Evolutionary conservation across 35 echinoderm and acorn worm genomes (phyloP).

Genomic region (Heliocidaris erythrogramma): DNA sequence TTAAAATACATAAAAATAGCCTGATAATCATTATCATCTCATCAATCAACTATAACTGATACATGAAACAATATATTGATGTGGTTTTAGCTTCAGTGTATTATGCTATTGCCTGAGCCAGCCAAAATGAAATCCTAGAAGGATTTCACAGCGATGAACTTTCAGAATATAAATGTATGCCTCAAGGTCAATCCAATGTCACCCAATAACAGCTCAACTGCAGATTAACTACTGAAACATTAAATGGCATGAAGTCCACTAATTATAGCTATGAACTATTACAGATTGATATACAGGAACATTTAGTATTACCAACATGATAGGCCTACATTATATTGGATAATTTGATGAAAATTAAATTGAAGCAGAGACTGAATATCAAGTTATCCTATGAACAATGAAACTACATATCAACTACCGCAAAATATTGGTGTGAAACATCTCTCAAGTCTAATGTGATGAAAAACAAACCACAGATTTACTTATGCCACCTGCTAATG

Average conservation of each 20-base stretch:
- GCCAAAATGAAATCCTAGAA: no score
- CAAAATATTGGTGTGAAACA: not conserved
- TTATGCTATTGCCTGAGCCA: not conserved
- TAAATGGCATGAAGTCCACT: not conserved
- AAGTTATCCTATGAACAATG: not conserved
- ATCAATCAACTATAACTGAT: not conserved
- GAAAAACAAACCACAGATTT: not conserved
- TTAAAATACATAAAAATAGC: not conserved
- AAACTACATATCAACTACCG: not conserved
- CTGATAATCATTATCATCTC: not conserved
- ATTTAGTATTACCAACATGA: not conserved
- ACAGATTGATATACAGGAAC: no score
- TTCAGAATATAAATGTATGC: not conserved
- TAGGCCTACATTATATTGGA: not conserved
- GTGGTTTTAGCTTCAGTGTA: not conserved
- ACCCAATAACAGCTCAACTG: not conserved
- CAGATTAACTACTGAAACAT: not conserved
- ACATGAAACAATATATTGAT: not conserved
- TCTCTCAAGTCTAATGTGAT: not conserved
- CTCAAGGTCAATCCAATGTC: not conserved
- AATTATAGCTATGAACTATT: not conserved
- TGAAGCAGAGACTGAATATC: no score
- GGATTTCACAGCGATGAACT: no score
- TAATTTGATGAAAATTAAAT: no score
- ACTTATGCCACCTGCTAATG: not conserved